Percentiles rank a stretch among this genome's conserved stretches.
These are phyloP conservation scores for Notoglanidium macrostoma DNA, from an alignment of 2,797 vertebrate species.

Conservation along the genomic window DNA sequence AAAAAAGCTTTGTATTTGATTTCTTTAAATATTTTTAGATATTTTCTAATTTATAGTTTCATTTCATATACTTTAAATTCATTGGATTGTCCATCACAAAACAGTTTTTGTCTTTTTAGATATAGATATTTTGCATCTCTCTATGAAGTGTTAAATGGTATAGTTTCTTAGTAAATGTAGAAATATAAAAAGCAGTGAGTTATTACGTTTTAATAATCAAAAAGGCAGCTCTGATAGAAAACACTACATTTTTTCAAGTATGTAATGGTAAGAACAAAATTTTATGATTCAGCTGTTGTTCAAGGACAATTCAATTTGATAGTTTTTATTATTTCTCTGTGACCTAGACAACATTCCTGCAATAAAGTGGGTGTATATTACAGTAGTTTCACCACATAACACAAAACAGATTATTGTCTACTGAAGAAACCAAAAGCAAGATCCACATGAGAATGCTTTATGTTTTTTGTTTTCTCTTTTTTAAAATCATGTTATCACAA, in stretches of 20 bases:
- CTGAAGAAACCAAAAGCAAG: constrained; percentile 7
- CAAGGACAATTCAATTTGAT: neutral
- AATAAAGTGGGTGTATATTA: constrained; percentile 36
- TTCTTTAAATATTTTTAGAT: neutral
- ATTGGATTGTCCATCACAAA: neutral
- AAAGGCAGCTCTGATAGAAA: neutral
- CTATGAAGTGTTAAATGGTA: neutral
- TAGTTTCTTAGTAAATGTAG: neutral
- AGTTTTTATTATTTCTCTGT: constrained; percentile 36
- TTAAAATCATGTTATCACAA: constrained; percentile 51
- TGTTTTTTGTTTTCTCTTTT: constrained; percentile 44
- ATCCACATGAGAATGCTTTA: constrained; percentile 39
- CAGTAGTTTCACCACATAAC: constrained; percentile 21
- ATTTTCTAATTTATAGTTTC: neutral
- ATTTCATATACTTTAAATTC: neutral
- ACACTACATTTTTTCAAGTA: neutral
- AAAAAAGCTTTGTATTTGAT: neutral
- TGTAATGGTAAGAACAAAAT: neutral
- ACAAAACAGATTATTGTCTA: constrained; percentile 37
- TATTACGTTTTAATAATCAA: neutral
- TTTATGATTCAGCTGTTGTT: neutral
- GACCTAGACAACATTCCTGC: constrained; percentile 39
- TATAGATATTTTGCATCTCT: neutral
- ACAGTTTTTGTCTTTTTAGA: neutral
- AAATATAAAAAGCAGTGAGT: neutral